A percentile compares a stretch with the other conserved stretches of the same genome.
Evolutionary conservation across 2,113 vertebrate species (phyloP).

Genomic region (Origma solitaria): DNA sequence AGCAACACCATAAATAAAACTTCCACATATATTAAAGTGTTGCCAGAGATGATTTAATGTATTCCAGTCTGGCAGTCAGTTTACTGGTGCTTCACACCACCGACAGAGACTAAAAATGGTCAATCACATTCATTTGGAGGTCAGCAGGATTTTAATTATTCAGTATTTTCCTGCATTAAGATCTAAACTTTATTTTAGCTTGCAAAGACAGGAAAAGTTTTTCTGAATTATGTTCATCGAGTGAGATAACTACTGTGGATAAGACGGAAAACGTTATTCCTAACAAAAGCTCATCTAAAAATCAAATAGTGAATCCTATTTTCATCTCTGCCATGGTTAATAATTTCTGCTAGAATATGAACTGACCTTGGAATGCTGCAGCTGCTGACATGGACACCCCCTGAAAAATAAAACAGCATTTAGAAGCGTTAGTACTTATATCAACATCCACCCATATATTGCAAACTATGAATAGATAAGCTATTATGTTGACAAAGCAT

Average conservation of each 20-base stretch:
- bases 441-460: neutral
- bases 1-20: neutral
- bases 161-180: neutral
- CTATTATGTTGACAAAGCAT: neutral
- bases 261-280: neutral
- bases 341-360: neutral
- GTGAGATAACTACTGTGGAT: neutral
- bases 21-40: neutral
- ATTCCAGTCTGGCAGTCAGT: neutral
- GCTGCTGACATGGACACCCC: neutral
- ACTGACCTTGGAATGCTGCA: neutral
- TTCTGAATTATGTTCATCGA: neutral
- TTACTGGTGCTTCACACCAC: neutral
- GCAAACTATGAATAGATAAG: neutral
- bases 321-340: neutral
- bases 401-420: neutral
- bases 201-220: neutral
- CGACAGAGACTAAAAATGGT: neutral
- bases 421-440: neutral
- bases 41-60: neutral
- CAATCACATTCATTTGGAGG: neutral
- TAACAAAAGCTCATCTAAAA: neutral
- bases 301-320: neutral
- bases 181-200: neutral
- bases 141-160: neutral